phyloP scores from a whole-genome alignment of 2,797 vertebrate genomes.

The Miichthys miiuy region DNA sequence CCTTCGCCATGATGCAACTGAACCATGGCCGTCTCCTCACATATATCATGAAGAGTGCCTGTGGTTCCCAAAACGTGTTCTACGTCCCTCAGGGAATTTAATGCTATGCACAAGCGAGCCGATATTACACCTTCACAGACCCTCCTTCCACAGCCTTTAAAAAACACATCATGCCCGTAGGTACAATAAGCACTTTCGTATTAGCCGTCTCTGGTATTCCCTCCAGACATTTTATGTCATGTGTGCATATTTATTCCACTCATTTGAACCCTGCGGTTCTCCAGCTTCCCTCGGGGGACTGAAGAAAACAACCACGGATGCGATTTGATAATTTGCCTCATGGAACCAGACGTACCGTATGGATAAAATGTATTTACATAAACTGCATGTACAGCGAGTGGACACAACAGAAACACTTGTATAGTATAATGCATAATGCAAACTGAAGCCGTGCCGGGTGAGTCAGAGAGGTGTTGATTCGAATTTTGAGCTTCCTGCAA shows the following conservation, averaged over 20 bases:
- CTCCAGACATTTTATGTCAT: conserved; percentile 66
- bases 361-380: conserved; percentile 33
- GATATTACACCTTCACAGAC: conserved; percentile 30
- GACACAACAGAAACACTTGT: background rate
- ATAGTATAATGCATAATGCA: conserved; percentile 20
- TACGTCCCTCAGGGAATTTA: conserved; percentile 46
- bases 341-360: conserved; percentile 24
- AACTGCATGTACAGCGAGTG: background rate
- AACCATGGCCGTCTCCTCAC: conserved; percentile 52
- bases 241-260: conserved; percentile 57
- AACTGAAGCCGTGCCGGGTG: conserved; percentile 1
- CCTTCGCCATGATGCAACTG: conserved; percentile 9
- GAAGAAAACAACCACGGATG: conserved; percentile 15
- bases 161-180: conserved; percentile 53
- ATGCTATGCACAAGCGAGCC: conserved; percentile 29
- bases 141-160: conserved; percentile 33
- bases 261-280: conserved; percentile 52
- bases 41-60: conserved; percentile 52
- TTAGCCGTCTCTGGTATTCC: conserved; percentile 51
- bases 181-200: conserved; percentile 57
- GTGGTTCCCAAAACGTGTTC: conserved; percentile 50
- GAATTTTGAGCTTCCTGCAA: conserved; percentile 8
- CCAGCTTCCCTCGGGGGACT: conserved; percentile 38
- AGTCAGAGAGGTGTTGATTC: conserved; percentile 25
- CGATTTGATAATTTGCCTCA: conserved; percentile 41